Evolutionary conservation across 2,797 vertebrate genomes (phyloP), one percentile per base, ranked within the genome.

Genomic region (Tolypeutes matacus): DNA sequence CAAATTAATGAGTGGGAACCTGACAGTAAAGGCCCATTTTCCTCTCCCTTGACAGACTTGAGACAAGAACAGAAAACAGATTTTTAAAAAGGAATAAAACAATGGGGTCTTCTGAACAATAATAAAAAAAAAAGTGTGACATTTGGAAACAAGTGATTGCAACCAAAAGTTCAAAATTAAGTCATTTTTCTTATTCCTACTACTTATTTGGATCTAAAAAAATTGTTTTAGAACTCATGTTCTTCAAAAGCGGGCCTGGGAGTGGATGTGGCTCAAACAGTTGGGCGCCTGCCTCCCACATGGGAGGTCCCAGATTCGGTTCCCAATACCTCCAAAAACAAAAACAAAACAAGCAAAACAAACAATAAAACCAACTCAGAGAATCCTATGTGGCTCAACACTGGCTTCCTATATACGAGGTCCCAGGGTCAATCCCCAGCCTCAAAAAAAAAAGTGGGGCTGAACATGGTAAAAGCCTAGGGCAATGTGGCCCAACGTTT

Each of bases 191-290:
- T 18, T 7, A 67, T 51, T 85, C 21, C 36, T 10, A 75, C 20
- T 72, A 67, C 36, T 46, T 86, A 69, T 65, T 89, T 60, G 85
- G 42, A 78, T 39, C 20, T 56, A 78, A n/a, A 75, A 7, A 84
- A 14, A 69, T 20, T 27, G 51, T 88, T 76, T 75, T 29, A 82
- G 1, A 87, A 67, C 18, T 77, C 27, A 14, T 65, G 18, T 36
- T 95, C 64, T 93, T 91, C 34, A n/a, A 72, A 91, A 80, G 49
- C 0, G 9, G 80, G 78, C 42, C 53, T 65, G 31, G 46, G 46
- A 46, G 46, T 11, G 46, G 46, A 46, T 8, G 46, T 46, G 46
- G 46, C 46, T 46, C 11, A 11, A 46, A 8, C 46, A 46, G 46
- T 46, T 46, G 46, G 9, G 46, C 2, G 11, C 46, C 46, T 46